Evolutionary conservation across 1,140 invertebrate genomes (phyloP).

Genomic region (Bombus impatiens): DNA sequence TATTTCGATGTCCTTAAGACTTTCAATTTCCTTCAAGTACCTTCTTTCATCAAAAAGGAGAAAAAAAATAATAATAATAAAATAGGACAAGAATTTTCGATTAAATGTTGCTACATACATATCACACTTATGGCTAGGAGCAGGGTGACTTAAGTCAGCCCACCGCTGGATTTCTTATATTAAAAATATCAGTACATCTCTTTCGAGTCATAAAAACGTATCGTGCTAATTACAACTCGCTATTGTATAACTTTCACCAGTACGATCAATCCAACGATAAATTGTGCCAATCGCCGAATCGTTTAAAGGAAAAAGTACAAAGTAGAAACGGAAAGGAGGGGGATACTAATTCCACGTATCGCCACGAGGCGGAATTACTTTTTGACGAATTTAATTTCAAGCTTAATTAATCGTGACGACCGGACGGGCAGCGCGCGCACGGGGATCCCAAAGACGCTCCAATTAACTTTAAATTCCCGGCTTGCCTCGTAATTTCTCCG

Average conservation of each 20-base stretch:
- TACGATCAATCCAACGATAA: neutral
- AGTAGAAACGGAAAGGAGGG: neutral
- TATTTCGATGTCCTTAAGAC: neutral
- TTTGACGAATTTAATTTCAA: conserved; percentile 38
- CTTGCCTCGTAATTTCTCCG: neutral
- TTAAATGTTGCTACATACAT: neutral
- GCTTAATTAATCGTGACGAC: conserved; percentile 40
- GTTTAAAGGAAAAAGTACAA: neutral
- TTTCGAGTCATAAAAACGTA: too few relatives aligned
- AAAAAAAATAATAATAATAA: neutral
- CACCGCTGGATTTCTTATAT: too few relatives aligned
- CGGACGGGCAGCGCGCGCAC: neutral
- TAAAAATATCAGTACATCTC: too few relatives aligned
- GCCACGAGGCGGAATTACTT: conserved; percentile 19
- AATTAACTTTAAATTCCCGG: conserved; percentile 33
- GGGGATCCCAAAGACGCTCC: conserved; percentile 3
- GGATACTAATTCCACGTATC: conserved; percentile 6
- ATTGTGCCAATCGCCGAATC: neutral
- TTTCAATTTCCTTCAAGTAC: neutral
- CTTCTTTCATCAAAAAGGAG: neutral
- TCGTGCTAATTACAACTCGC: too few relatives aligned
- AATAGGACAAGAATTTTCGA: neutral
- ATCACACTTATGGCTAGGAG: too few relatives aligned
- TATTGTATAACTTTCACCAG: neutral
- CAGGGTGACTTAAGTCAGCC: too few relatives aligned